phyloP scores from a whole-genome alignment of 2,113 vertebrate genomes.

The Pogona vitticeps region DNA sequence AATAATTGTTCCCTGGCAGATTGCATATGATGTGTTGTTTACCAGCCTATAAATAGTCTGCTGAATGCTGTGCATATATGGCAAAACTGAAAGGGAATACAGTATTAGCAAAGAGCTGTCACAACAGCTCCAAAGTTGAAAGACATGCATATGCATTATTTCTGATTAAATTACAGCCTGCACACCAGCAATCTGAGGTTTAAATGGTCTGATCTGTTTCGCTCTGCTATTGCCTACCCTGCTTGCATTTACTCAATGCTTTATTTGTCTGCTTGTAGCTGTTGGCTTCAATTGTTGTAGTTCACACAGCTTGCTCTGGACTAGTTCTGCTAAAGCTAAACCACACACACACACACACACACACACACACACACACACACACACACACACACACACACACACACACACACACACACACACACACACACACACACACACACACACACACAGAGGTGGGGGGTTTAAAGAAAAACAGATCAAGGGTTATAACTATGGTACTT shows the following conservation, averaged over 20 bases:
- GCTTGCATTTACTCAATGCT: neutral
- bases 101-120: constrained; percentile 32
- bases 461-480: no score
- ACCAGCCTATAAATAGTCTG: constrained; percentile 32
- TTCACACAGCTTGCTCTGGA: neutral
- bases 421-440: no score
- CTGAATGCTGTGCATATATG: neutral
- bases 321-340: neutral
- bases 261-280: neutral
- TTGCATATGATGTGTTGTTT: constrained; percentile 27
- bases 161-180: constrained; percentile 38
- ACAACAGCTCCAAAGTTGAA: constrained; percentile 26
- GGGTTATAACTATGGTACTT: no score
- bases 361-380: no score
- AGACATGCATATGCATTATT: constrained; percentile 41
- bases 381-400: no score
- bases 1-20: constrained; percentile 11
- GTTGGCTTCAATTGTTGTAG: neutral
- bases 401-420: no score
- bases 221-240: neutral
- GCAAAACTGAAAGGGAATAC: constrained; percentile 26
- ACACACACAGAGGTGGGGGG: no score
- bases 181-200: constrained; percentile 25
- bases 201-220: constrained; percentile 29
- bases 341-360: no score